Evolutionary conservation across 2,888 invertebrate genomes (phyloP).

Genomic region (Vesta saturnalis): DNA sequence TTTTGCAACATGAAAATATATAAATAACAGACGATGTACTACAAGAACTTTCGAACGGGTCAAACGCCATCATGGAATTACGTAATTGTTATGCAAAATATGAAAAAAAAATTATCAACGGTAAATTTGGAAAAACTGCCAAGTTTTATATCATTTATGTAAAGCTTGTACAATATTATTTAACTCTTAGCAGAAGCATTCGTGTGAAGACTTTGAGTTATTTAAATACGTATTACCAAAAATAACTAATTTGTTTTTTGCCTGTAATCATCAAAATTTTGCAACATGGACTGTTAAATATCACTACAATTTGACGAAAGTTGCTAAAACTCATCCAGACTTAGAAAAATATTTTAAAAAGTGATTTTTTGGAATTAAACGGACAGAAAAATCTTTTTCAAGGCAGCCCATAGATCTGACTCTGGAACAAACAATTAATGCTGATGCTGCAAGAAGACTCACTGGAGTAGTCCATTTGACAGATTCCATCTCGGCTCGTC

Average conservation of each 20-base stretch:
- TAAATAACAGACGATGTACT: too few species aligned
- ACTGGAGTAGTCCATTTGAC: too few species aligned
- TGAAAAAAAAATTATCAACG: too few species aligned
- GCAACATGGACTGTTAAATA: constrained; percentile 21
- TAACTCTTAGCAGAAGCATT: constrained; percentile 48
- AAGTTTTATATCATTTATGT: constrained; percentile 51
- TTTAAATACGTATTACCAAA: constrained; percentile 46
- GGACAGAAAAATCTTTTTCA: constrained; percentile 47
- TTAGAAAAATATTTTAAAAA: constrained; percentile 22
- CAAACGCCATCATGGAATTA: too few species aligned
- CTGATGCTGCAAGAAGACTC: constrained; percentile 34
- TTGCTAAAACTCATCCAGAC: constrained; percentile 30
- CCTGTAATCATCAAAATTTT: constrained; percentile 19
- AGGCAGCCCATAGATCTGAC: constrained; percentile 44
- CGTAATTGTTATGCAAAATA: too few species aligned
- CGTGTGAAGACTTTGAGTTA: constrained; percentile 47
- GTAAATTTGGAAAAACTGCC: constrained; percentile 53
- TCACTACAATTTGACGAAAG: constrained; percentile 32
- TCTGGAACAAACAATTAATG: constrained; percentile 44
- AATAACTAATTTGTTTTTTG: constrained; percentile 51
- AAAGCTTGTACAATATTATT: constrained; percentile 47
- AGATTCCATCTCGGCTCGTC: not conserved
- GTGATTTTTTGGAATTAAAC: constrained; percentile 41
- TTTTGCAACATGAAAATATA: not conserved
- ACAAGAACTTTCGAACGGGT: too few species aligned